Evolutionary conservation across 2,113 vertebrate species (phyloP), one percentile per base, ranked within the genome.

Genomic region (Anolis sagrei): DNA sequence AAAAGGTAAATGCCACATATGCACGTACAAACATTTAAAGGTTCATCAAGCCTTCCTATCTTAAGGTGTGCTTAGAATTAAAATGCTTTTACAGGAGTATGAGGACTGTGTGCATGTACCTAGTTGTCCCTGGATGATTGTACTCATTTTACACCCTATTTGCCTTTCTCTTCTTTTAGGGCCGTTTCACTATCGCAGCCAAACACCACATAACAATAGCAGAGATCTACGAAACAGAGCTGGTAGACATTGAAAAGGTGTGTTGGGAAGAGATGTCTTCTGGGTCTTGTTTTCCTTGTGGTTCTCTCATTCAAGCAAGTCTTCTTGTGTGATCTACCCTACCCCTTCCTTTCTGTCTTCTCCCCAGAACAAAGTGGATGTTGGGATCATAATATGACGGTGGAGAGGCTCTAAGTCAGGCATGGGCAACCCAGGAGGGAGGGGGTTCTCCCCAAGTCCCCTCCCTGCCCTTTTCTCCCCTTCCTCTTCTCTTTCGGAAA

Each of bases 241-340:
- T 98, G 89, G 97, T 98, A 86, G 98, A 99, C 86, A 97, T 99
- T 0, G 98, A 99, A 79, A 98, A 98, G 97, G 98, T 98, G 6
- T 72, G 94, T 0, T 3, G 13, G 1, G 36, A 3, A 2, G 34
- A 29, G 6, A 1, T 36, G 16, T 5, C 29, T 2, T n/a, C 19
- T n/a, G 11, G 8, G 16, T 64, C 23, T 39, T 61, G 19, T 10
- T 23, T 49, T 44, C 39, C 39, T 44, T 44, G 39, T 44, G 39
- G 2, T 44, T 44, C 32, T 64, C 16, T 23, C 61, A 6, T 64
- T 29, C 14, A 5, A 36, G 36, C 25, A 44, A 25, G 61, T 69
- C 32, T 58, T 1, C 64, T 34, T 32, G 44, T 54, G 39, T 44
- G 39, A 44, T 44, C 39, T 44, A 44, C 2, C 25, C 74, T 16